Base-by-base conservation (phyloP, 2,113 vertebrate species). In the Polyodon spathula region DNA sequence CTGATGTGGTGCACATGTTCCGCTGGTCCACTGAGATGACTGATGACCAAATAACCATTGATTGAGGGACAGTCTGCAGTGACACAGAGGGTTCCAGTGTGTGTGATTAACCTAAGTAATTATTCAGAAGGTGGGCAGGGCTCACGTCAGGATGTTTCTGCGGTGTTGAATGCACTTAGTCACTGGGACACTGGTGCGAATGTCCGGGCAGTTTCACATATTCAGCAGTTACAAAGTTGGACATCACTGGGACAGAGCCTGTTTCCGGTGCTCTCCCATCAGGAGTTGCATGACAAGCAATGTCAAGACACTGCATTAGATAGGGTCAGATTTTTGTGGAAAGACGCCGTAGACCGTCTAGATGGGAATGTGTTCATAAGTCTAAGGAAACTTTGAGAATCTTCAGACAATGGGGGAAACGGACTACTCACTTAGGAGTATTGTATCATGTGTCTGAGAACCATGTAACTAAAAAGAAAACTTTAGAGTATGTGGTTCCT, bases 401-500 rank as follows among this genome's bases (percentile, higher is more conserved):
- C 27, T 27, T 27, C 2, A 27, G 27, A 27, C 27, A 27, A 27
- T 27, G 27, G 27, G 27, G 27, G 27, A 27, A 27, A 27, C 27
- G 1, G 27, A 27, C 27, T 27, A 27, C 27, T 27, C 16, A 5
- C 17, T 38, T 56, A 17, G 70, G 70, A 4, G 11, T 72, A 1
- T 14, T 66, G 5, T 72, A 69, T n/a, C 9, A 27, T 2, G 40
- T 69, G 1, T 64, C 63, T 0, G 66, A 52, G 10, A 8, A 58
- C 15, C 17, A 39, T 0, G 17, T 56, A 12, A 38, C 44, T 5
- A 71, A 59, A 51, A 58, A 40, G 10, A 61, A 63, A 4, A 37
- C 14, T 12, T 65, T 15, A 16, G 56, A 53, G 15, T 71, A 44
- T 58, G 44, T 64, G 0, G 62, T 68, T 2, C 62, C 70, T 44